phyloP scores from a whole-genome alignment of 2,113 vertebrate species.

The Tupaia chinensis region DNA sequence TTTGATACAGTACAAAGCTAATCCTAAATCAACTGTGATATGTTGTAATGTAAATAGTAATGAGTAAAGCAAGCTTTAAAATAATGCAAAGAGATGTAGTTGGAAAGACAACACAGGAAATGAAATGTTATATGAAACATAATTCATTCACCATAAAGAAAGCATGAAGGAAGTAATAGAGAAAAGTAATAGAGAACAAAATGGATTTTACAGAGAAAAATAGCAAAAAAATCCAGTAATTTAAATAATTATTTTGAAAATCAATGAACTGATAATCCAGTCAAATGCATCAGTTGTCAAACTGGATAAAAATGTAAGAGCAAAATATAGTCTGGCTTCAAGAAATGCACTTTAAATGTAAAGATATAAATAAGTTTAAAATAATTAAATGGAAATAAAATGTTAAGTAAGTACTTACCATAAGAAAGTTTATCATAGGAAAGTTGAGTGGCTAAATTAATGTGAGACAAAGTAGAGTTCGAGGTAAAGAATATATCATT shows the following conservation, averaged over 20 bases:
- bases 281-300: neutral
- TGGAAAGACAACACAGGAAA: neutral
- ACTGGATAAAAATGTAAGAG: neutral
- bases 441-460: neutral
- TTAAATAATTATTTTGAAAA: constrained; percentile 19
- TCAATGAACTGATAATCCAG: neutral
- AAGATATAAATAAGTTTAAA: neutral
- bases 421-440: neutral
- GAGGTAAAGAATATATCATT: neutral
- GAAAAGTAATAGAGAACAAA: neutral
- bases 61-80: neutral
- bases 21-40: neutral
- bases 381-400: neutral
- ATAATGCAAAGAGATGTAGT: neutral
- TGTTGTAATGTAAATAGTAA: neutral
- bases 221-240: neutral
- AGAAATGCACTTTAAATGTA: neutral
- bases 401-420: neutral
- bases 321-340: neutral
- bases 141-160: neutral
- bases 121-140: neutral
- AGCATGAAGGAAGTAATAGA: neutral
- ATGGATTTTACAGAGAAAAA: neutral
- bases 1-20: too few species aligned
- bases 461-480: neutral